A percentile compares a stretch with the other conserved stretches of the same genome.
Evolutionary conservation across 2,888 invertebrate genomes (phyloP).

Genomic region (Parnassius apollo): DNA sequence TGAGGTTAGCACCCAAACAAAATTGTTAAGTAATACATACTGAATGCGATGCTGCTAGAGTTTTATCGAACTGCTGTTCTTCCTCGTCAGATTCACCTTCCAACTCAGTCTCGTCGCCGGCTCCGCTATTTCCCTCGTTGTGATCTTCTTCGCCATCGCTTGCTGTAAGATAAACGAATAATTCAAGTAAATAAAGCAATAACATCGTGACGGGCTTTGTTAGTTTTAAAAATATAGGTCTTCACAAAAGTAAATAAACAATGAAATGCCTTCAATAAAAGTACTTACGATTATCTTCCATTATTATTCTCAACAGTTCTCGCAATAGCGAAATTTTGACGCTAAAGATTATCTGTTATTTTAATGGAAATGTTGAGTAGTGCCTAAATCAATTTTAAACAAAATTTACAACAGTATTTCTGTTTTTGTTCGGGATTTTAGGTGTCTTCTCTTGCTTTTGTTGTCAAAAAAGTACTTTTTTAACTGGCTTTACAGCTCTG

Average conservation of each 20-base stretch:
- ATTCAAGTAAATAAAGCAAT: background rate
- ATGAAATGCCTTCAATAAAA: background rate
- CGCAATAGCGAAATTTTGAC: constrained; percentile 5
- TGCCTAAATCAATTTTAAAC: no score
- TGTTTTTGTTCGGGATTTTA: no score
- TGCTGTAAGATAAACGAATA: background rate
- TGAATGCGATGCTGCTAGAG: constrained; percentile 65
- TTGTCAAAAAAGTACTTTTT: no score
- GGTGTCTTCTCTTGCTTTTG: no score
- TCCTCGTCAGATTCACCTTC: constrained; percentile 44
- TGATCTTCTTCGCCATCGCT: constrained; percentile 23
- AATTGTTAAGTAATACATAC: constrained; percentile 39
- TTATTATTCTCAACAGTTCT: constrained; percentile 13
- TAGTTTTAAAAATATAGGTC: no score
- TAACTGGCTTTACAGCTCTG: no score
- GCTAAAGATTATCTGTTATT: background rate
- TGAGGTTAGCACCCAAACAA: background rate
- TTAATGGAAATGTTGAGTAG: no score
- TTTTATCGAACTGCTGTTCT: constrained; percentile 59
- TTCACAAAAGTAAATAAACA: background rate
- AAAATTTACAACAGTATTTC: no score
- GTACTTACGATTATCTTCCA: constrained; percentile 24
- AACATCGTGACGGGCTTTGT: background rate
- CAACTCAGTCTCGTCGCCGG: constrained; percentile 21
- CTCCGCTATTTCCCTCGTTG: constrained; percentile 19